Evolutionary conservation across 2,888 invertebrate species (phyloP).

Genomic region (Labia minor): DNA sequence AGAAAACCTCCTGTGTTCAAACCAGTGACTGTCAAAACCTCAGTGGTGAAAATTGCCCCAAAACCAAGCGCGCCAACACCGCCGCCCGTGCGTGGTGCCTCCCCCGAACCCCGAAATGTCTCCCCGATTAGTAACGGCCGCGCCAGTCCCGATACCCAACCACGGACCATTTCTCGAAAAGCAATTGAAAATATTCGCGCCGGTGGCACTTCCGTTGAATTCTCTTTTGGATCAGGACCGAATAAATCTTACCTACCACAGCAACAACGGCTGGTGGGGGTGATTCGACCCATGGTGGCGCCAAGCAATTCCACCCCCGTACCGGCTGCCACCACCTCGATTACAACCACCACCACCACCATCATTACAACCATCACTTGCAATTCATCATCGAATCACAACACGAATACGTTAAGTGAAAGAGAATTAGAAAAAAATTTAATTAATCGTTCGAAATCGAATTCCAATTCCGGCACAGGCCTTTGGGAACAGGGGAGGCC

Average conservation of each 20-base stretch:
- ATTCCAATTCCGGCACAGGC: slow-evolving; percentile 34
- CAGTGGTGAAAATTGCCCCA: neutral
- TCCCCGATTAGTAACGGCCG: neutral
- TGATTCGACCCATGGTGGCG: slow-evolving; percentile 41
- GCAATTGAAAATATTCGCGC: slow-evolving; percentile 56
- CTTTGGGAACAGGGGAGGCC: slow-evolving; percentile 38
- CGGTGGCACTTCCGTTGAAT: slow-evolving; percentile 55
- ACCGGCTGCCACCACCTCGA: neutral
- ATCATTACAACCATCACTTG: too few relatives aligned
- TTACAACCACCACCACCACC: neutral
- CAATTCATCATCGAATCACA: slow-evolving; percentile 17
- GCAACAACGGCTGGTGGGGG: slow-evolving; percentile 43
- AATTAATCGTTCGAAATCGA: slow-evolving; percentile 53
- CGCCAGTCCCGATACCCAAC: neutral
- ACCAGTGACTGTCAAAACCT: neutral
- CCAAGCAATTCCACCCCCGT: slow-evolving; percentile 31
- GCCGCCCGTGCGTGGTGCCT: neutral
- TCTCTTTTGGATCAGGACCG: slow-evolving; percentile 42
- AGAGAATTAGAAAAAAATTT: slow-evolving; percentile 57
- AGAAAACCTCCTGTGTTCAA: neutral
- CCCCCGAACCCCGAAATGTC: neutral
- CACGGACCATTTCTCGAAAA: slow-evolving; percentile 41
- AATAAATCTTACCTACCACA: slow-evolving; percentile 28
- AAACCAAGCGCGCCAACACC: neutral
- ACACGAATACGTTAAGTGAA: slow-evolving; percentile 38